phyloP scores from a whole-genome alignment of 2,113 vertebrate species.

The Oryzias curvinotus region DNA sequence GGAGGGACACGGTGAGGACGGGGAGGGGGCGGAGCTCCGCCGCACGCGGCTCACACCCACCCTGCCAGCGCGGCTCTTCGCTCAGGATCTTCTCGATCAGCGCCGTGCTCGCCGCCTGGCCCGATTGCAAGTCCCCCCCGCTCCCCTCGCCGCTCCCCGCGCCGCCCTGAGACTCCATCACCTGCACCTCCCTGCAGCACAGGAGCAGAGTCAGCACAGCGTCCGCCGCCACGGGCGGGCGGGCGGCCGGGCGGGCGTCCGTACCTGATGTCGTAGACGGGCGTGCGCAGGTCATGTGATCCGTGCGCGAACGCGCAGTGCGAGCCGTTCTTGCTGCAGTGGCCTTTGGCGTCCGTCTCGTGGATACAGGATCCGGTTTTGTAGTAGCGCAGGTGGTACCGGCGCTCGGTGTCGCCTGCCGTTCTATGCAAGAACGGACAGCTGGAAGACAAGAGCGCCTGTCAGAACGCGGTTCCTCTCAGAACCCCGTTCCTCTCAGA shows the following conservation, averaged over 20 bases:
- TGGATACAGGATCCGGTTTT: slow-evolving; percentile 98
- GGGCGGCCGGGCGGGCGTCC: no score
- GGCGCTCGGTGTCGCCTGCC: slow-evolving; percentile 94
- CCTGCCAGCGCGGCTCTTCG: slow-evolving; percentile 97
- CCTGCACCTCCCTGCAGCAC: slow-evolving; percentile 88
- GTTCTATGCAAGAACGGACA: slow-evolving; percentile 95
- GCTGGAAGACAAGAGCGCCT: slow-evolving; percentile 62
- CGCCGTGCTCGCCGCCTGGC: slow-evolving; percentile 92
- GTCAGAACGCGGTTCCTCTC: neutral
- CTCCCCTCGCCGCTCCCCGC: slow-evolving; percentile 84
- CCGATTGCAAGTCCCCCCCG: slow-evolving; percentile 87
- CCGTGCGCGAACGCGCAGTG: slow-evolving; percentile 97
- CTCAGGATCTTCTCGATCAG: slow-evolving; percentile 96
- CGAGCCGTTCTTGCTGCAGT: slow-evolving; percentile 96
- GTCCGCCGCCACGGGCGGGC: neutral
- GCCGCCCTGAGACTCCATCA: slow-evolving; percentile 91
- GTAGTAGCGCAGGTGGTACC: slow-evolving; percentile 96
- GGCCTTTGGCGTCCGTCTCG: slow-evolving; percentile 94
- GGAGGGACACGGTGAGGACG: neutral
- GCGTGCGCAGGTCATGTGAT: slow-evolving; percentile 94
- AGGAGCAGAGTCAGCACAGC: neutral
- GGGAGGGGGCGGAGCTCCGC: neutral
- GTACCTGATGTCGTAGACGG: slow-evolving; percentile 95
- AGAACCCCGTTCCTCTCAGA: neutral
- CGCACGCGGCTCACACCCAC: slow-evolving; percentile 48